A percentile compares a stretch with the other conserved stretches of the same genome.
Evolutionary conservation across 2,797 vertebrate genomes (phyloP).

Genomic region (Fringilla coelebs): DNA sequence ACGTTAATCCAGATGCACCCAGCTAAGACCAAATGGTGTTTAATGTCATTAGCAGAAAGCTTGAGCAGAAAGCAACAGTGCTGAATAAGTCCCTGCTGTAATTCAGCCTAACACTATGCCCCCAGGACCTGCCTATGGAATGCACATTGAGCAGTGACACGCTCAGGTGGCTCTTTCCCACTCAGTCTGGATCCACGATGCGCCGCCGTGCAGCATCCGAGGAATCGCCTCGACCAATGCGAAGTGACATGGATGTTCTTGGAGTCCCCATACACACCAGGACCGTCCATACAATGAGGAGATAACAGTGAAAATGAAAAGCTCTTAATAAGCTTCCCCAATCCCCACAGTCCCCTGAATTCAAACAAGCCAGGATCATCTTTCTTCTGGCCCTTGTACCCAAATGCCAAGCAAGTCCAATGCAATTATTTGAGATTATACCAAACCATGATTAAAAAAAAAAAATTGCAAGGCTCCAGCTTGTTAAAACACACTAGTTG

Average conservation of each 20-base stretch:
- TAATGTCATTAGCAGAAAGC: conserved; percentile 1
- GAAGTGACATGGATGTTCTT: neutral
- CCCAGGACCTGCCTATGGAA: neutral
- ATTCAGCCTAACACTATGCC: neutral
- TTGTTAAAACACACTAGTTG: neutral
- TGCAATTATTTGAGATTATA: neutral
- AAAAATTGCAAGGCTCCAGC: neutral
- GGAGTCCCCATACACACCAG: neutral
- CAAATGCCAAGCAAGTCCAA: neutral
- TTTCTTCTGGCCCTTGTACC: neutral
- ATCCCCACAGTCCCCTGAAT: neutral
- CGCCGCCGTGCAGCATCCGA: neutral
- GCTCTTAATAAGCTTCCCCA: neutral
- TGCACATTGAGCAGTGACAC: neutral
- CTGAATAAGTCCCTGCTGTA: neutral
- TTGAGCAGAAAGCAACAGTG: neutral
- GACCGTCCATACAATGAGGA: neutral
- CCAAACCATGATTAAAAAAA: neutral
- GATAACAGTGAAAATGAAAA: neutral
- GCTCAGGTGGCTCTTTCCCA: neutral
- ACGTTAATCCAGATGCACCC: conserved; percentile 19
- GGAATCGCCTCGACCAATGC: neutral
- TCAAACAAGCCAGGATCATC: neutral
- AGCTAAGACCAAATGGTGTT: neutral
- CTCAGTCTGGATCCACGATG: rapidly evolving